Percentiles rank a stretch among this genome's conserved stretches.
These are phyloP conservation scores for Pseudomyrmex dendroicus DNA, from an alignment of 1,140 invertebrate genomes.

Conservation along the genomic window DNA sequence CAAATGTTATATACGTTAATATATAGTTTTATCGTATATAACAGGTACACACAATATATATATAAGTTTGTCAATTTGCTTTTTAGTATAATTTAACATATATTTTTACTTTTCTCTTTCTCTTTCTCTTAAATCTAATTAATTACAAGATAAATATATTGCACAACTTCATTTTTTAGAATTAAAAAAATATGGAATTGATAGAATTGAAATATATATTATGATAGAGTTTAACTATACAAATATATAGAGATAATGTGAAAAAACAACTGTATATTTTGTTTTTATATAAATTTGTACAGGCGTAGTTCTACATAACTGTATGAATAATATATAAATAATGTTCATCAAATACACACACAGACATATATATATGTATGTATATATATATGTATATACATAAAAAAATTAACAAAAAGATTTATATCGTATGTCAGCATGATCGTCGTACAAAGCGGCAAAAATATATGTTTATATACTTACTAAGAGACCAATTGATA, in stretches of 20 bases:
- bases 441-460: slow-evolving; percentile 39
- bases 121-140: no score
- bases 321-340: slow-evolving; percentile 36
- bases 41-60: no score
- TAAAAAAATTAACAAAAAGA: slow-evolving; percentile 42
- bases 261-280: background rate
- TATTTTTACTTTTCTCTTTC: no score
- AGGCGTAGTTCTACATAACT: background rate
- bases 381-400: slow-evolving; percentile 30
- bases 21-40: background rate
- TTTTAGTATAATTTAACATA: slow-evolving; percentile 1
- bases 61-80: slow-evolving; percentile 10
- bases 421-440: background rate
- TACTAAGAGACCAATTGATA: slow-evolving; percentile 46
- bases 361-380: slow-evolving; percentile 1
- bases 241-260: no score
- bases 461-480: slow-evolving; percentile 44
- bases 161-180: slow-evolving; percentile 16
- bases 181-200: slow-evolving; percentile 30
- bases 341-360: background rate
- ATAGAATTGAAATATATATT: background rate
- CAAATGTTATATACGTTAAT: background rate
- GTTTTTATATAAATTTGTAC: slow-evolving; percentile 3
- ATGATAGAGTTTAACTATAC: background rate
- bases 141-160: slow-evolving; percentile 30